Evolutionary conservation across 2,113 vertebrate genomes (phyloP).

Genomic region (Phrynosoma platyrhinos): DNA sequence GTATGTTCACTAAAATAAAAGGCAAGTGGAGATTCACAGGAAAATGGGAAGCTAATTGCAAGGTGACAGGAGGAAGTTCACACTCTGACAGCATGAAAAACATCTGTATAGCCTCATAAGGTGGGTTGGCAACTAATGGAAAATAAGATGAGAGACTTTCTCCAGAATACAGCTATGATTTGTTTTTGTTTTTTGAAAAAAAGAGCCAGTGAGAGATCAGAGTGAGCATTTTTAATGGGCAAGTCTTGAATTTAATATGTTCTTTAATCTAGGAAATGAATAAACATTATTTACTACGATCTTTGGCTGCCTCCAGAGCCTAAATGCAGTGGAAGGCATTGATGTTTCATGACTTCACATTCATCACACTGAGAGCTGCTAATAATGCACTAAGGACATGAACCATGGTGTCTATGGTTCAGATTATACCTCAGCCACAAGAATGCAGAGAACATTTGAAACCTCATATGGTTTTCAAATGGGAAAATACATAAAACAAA

Average conservation of each 20-base stretch:
- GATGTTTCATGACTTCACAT: not conserved
- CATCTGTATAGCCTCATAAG: slow-evolving; percentile 56
- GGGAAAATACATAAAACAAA: not conserved
- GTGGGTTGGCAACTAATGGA: slow-evolving; percentile 30
- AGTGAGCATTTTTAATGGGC: not conserved
- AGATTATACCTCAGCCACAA: not conserved
- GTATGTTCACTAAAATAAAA: slow-evolving; percentile 69
- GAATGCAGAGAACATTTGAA: not conserved
- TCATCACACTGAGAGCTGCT: not conserved
- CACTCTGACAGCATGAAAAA: slow-evolving; percentile 66
- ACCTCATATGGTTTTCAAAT: too few species aligned
- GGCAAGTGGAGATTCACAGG: slow-evolving; percentile 54
- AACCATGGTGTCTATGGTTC: not conserved
- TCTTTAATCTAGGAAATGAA: not conserved
- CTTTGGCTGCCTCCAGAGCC: not conserved
- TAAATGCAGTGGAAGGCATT: not conserved
- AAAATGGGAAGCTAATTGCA: slow-evolving; percentile 70
- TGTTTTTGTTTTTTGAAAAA: not conserved
- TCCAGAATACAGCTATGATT: slow-evolving; percentile 35
- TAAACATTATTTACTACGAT: not conserved
- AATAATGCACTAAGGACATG: not conserved
- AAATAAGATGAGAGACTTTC: slow-evolving; percentile 24
- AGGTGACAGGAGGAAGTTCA: slow-evolving; percentile 70
- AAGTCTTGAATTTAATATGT: not conserved
- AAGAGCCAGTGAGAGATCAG: not conserved